Evolutionary conservation across 2,797 vertebrate species (phyloP).

Genomic region (Morus bassanus): DNA sequence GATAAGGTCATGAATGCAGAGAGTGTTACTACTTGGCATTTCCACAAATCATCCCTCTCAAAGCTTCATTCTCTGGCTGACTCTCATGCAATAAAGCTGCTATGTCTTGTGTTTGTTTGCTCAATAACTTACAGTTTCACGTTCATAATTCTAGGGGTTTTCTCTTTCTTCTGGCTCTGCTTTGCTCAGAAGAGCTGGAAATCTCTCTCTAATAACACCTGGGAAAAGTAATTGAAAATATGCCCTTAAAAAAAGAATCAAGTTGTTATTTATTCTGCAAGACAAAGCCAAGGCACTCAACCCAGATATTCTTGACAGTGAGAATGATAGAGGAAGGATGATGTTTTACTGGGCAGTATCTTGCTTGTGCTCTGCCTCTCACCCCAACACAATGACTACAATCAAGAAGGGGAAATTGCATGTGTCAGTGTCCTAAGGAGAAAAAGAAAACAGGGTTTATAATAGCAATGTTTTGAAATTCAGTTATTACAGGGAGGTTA

Average conservation of each 20-base stretch:
- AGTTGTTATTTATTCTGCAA: conserved; percentile 14
- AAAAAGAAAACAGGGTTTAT: conserved; percentile 26
- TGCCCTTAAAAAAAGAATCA: not conserved
- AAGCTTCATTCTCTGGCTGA: not conserved
- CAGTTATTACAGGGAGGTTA: not conserved
- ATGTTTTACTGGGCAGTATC: conserved; percentile 32
- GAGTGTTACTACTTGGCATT: conserved; percentile 1
- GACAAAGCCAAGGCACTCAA: not conserved
- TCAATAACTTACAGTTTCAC: conserved; percentile 1
- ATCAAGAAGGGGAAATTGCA: conserved; percentile 41
- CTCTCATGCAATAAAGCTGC: not conserved
- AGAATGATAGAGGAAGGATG: conserved; percentile 27
- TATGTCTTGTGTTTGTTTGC: conserved; percentile 7
- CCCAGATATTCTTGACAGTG: conserved; percentile 4
- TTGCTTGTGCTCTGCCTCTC: conserved; percentile 11
- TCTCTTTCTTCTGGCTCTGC: not conserved
- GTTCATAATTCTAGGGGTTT: not conserved
- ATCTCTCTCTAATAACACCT: not conserved
- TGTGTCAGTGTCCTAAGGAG: conserved; percentile 11
- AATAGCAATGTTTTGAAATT: conserved; percentile 29
- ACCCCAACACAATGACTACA: conserved; percentile 18
- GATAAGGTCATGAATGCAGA: conserved; percentile 20
- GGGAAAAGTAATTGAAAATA: conserved; percentile 29
- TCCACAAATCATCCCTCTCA: not conserved
- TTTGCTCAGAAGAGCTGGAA: not conserved